Percentiles rank a stretch among this genome's conserved stretches.
These are phyloP conservation scores for Atrina japonica DNA, from an alignment of 2,888 invertebrate genomes.

Conservation along the genomic window DNA sequence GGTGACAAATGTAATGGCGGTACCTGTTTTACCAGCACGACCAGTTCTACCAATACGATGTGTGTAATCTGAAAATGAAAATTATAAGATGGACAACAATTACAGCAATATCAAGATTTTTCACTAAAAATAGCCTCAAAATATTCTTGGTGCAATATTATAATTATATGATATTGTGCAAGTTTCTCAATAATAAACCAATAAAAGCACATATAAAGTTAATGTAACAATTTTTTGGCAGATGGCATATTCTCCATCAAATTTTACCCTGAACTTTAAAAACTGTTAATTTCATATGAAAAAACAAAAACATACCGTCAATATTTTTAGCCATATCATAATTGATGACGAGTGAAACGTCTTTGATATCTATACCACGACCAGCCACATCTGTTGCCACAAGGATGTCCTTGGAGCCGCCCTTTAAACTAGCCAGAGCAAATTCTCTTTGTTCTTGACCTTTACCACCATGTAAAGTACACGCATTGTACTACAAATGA, in stretches of 20 bases:
- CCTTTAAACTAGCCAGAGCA: slow-evolving; percentile 97
- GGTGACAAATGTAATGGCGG: slow-evolving; percentile 97
- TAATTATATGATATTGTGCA: too few relatives aligned
- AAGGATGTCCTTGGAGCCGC: slow-evolving; percentile 97
- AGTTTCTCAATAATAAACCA: too few relatives aligned
- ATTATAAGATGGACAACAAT: slow-evolving; percentile 2
- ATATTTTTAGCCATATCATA: slow-evolving; percentile 99
- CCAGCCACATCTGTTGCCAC: slow-evolving; percentile 99
- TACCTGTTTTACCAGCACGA: slow-evolving; percentile 98
- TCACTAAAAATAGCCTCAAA: too few relatives aligned
- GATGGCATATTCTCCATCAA: not conserved
- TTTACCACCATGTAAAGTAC: slow-evolving; percentile 99
- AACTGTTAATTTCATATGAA: not conserved
- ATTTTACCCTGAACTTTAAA: not conserved
- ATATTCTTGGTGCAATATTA: too few relatives aligned
- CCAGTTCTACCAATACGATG: slow-evolving; percentile 99
- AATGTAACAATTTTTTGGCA: too few relatives aligned
- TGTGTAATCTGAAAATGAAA: slow-evolving; percentile 85
- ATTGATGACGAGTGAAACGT: slow-evolving; percentile 99
- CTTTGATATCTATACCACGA: slow-evolving; percentile 99
- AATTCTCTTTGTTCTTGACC: slow-evolving; percentile 99
- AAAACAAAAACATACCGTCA: slow-evolving; percentile 85
- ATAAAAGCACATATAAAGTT: too few relatives aligned
- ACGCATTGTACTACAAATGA: slow-evolving; percentile 90
- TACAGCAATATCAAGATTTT: too few relatives aligned